A percentile compares a stretch with the other conserved stretches of the same genome.
These are phyloP conservation scores for Adineta ricciae DNA, from an alignment of 2,888 invertebrate genomes.

Conservation along the genomic window DNA sequence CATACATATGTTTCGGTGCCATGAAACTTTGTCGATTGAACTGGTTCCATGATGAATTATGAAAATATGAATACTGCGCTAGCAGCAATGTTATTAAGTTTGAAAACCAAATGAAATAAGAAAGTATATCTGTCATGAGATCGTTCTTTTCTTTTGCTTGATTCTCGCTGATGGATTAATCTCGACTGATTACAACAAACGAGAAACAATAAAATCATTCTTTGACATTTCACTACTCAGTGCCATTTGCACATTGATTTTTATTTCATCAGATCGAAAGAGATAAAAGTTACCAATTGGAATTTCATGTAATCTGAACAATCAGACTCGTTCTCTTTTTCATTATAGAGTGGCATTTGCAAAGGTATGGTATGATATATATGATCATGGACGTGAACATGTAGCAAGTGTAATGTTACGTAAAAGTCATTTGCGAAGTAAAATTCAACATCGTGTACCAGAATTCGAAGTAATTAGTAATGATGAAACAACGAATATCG, in stretches of 20 bases:
- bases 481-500: background rate
- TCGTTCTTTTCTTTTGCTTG: background rate
- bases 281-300: background rate
- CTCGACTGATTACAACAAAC: background rate
- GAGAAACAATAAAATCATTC: background rate
- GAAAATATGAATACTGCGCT: background rate
- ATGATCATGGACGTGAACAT: background rate
- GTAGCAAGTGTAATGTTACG: background rate
- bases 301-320: background rate
- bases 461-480: constrained; percentile 10
- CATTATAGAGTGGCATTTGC: constrained; percentile 3
- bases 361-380: constrained; percentile 15
- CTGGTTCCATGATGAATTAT: background rate
- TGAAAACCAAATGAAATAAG: background rate
- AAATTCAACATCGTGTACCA: constrained; percentile 6
- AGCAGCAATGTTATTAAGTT: background rate
- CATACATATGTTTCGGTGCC: background rate
- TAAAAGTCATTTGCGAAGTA: background rate
- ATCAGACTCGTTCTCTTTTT: background rate
- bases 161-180: background rate
- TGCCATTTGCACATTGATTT: background rate
- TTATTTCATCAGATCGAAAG: background rate
- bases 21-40: background rate
- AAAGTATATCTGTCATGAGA: background rate
- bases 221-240: background rate